Conservation (phyloP, 2,888 invertebrate genomes). For the Pollenia amentaria region DNA sequence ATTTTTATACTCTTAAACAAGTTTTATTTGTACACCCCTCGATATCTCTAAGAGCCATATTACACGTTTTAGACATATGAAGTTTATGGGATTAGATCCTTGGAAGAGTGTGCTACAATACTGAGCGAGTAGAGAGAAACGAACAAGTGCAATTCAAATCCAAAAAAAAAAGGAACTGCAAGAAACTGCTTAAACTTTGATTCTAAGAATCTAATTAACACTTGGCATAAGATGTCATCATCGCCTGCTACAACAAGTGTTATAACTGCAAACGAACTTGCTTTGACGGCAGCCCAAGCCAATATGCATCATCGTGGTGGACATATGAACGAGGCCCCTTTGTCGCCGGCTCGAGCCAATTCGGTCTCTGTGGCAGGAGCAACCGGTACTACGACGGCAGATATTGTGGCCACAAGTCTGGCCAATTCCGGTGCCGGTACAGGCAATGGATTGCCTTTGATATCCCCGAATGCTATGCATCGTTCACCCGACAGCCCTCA, state of each 20-base stretch:
- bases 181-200: slow-evolving; percentile 43
- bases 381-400: slow-evolving; percentile 75
- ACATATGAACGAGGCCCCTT: slow-evolving; percentile 71
- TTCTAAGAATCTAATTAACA: slow-evolving; percentile 58
- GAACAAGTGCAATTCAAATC: slow-evolving; percentile 51
- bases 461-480: slow-evolving; percentile 82
- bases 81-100: slow-evolving; percentile 44
- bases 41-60: slow-evolving; percentile 35
- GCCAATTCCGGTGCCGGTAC: slow-evolving; percentile 79
- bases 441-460: slow-evolving; percentile 81
- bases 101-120: neutral
- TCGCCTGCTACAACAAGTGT: slow-evolving; percentile 81
- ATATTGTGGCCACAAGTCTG: slow-evolving; percentile 78
- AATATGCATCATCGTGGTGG: slow-evolving; percentile 76
- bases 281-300: slow-evolving; percentile 76
- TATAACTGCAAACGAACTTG: slow-evolving; percentile 82
- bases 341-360: slow-evolving; percentile 70
- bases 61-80: slow-evolving; percentile 14
- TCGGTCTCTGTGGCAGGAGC: slow-evolving; percentile 66
- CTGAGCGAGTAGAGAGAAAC: neutral
- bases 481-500: slow-evolving; percentile 88
- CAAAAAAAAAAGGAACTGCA: neutral
- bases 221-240: slow-evolving; percentile 80
- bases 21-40: neutral
- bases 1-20: slow-evolving; percentile 4